phyloP scores from a whole-genome alignment of 1,140 invertebrate genomes.

The Sogatella furcifera region DNA sequence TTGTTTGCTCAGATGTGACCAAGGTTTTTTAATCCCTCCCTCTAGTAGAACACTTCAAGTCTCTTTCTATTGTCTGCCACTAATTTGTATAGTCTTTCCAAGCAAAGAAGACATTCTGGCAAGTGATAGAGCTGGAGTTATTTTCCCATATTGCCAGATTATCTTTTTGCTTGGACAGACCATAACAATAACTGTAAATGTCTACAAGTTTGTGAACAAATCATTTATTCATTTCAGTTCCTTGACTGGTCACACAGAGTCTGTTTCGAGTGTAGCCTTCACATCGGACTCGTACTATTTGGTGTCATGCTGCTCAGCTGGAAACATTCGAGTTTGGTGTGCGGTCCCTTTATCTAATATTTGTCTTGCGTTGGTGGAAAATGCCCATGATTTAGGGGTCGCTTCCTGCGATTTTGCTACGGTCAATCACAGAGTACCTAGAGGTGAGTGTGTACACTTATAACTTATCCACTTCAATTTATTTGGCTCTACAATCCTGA shows the following conservation, averaged over 20 bases:
- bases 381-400: slow-evolving; percentile 47
- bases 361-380: slow-evolving; percentile 26
- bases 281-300: slow-evolving; percentile 39
- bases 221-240: slow-evolving; percentile 5
- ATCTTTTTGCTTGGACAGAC: too few relatives aligned
- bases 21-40: too few relatives aligned
- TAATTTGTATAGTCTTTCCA: too few relatives aligned
- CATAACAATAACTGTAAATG: too few relatives aligned
- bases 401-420: slow-evolving; percentile 35
- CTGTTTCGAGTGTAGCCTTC: slow-evolving; percentile 37
- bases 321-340: slow-evolving; percentile 42
- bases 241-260: slow-evolving; percentile 20
- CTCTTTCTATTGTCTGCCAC: too few relatives aligned
- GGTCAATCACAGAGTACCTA: neutral
- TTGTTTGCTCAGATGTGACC: too few relatives aligned
- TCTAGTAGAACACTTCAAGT: too few relatives aligned
- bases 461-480: too few relatives aligned
- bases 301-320: slow-evolving; percentile 39
- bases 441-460: neutral
- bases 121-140: too few relatives aligned
- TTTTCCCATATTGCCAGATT: too few relatives aligned
- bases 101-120: too few relatives aligned
- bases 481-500: too few relatives aligned
- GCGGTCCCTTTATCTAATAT: slow-evolving; percentile 20
- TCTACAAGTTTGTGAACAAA: neutral